These are phyloP conservation scores for Antennarius maculatus DNA, from an alignment of 2,797 vertebrate species.

Conservation along the genomic window DNA sequence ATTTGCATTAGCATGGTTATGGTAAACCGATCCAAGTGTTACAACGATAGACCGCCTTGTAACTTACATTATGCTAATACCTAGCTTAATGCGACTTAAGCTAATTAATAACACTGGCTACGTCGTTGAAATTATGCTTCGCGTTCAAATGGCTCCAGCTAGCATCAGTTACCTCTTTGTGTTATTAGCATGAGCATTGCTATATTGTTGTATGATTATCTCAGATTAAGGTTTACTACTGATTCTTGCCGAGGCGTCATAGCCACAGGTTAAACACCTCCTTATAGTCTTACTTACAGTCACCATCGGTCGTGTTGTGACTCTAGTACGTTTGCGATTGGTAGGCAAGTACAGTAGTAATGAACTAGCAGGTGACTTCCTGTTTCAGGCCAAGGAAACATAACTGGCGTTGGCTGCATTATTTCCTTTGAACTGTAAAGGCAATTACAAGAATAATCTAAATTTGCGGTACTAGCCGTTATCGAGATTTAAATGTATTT, in stretches of 20 bases:
- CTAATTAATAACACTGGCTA: too few relatives aligned
- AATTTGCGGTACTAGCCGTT: too few relatives aligned
- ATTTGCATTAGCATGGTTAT: background rate
- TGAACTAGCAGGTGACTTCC: slow-evolving; percentile 17
- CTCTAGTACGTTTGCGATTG: slow-evolving; percentile 18
- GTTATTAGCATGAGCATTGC: background rate
- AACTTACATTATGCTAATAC: background rate
- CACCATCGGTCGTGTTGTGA: background rate
- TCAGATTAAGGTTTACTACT: too few relatives aligned
- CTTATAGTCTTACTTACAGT: background rate
- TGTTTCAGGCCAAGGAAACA: background rate
- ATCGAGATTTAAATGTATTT: too few relatives aligned
- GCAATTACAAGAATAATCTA: too few relatives aligned
- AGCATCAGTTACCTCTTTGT: background rate
- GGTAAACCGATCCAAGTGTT: background rate
- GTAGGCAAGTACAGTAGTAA: background rate
- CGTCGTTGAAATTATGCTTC: too few relatives aligned
- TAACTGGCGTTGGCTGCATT: too few relatives aligned
- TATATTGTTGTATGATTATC: too few relatives aligned
- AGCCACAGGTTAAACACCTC: background rate
- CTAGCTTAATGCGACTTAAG: accelerated
- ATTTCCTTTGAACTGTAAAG: too few relatives aligned
- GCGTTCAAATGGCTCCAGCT: background rate
- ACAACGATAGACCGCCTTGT: too few relatives aligned
- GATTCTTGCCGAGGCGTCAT: background rate